Base-by-base conservation (phyloP, 2,113 vertebrate genomes). In the Trachemys scripta region DNA sequence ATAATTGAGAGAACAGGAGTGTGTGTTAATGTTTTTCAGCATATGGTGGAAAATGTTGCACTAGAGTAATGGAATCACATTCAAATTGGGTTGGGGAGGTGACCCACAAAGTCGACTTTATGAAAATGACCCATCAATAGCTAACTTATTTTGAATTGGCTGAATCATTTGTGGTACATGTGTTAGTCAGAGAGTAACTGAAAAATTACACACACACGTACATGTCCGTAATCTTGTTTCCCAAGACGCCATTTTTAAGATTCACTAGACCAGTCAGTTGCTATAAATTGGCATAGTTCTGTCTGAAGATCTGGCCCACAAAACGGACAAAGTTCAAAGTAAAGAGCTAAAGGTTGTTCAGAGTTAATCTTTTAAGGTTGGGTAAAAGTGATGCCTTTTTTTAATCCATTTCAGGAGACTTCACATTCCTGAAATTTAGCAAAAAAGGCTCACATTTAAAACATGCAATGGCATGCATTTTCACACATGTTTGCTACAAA, bases 1-100 rank as follows among this genome's bases (percentile, higher is more conserved):
- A 65, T 96, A 96, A 95, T 95, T 91, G 94, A 90, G 82, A 89
- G 76, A 95, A 89, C 59, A 51, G 4, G 38, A 20, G 54, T 95
- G 92, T 95, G 90, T 85, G 82, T 87, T 90, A 85, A 47, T 93
- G 94, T 45, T 24, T 42, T 75, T 45, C 72, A 75, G 20, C 20
- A 45, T 42, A 24, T 42, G 38, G 72, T 75, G 72, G 42, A 75
- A 75, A 75, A 75, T 20, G 22, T 75, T 22, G 69, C 69, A 75
- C 19, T 42, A 75, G 19, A 42, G 10, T 13, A 75, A 12, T 42
- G 38, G 72, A 72, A 38, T 72, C n/a, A 38, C n/a, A 38, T 17
- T 72, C 65, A 72, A 19, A 72, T 72, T 72, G 3, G 8, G 65
- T 72, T 7, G 17, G 14, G 65, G 65, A 38, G 17, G 17, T 29